phyloP scores from a whole-genome alignment of 2,797 vertebrate genomes.

The Gymnothorax javanicus region DNA sequence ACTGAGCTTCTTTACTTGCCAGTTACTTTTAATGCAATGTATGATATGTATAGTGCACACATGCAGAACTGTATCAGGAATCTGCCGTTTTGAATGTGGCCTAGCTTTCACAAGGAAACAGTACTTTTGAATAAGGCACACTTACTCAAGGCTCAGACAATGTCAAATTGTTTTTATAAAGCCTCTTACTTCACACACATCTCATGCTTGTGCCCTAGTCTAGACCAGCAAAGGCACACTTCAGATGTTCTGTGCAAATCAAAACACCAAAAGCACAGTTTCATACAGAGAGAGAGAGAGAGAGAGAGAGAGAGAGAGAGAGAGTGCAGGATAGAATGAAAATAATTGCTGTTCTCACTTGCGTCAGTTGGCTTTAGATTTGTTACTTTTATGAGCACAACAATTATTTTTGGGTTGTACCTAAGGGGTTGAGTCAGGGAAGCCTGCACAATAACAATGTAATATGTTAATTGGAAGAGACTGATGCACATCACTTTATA shows the following conservation, averaged over 20 bases:
- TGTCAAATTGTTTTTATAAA: no score
- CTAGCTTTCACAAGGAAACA: no score
- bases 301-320: background rate
- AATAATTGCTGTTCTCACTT: background rate
- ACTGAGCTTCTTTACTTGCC: background rate
- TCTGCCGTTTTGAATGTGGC: no score
- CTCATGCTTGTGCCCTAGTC: no score
- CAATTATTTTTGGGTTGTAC: background rate
- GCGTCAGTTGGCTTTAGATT: background rate
- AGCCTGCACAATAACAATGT: background rate
- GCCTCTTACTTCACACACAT: no score
- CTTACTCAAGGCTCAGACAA: no score
- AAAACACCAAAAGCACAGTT: no score
- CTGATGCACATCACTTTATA: background rate
- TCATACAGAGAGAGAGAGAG: background rate
- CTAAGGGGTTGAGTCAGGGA: background rate
- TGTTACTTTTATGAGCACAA: background rate
- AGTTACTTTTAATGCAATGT: background rate
- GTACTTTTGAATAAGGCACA: no score
- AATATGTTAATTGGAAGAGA: background rate
- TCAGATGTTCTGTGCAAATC: no score
- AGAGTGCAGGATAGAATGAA: no score
- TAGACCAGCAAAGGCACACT: no score
- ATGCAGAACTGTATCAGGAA: no score
- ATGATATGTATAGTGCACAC: background rate